Evolutionary conservation across 2,888 invertebrate species (phyloP).

Genomic region (Neoitamus cyanurus): DNA sequence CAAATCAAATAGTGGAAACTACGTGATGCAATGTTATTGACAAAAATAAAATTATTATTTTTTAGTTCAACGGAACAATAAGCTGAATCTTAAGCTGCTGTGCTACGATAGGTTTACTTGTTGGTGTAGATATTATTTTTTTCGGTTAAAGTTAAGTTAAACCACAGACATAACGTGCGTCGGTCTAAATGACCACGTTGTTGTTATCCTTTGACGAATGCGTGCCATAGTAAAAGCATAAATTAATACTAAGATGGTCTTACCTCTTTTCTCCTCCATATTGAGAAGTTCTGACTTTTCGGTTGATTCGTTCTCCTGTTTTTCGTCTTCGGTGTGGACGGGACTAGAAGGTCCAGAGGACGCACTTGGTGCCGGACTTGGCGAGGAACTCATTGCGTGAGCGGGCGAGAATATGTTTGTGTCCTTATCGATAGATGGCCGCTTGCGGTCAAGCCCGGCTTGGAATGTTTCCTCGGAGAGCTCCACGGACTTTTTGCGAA

Average conservation of each 20-base stretch:
- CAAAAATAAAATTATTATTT: too few species aligned
- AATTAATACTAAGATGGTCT: conserved; percentile 52
- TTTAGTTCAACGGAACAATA: too few species aligned
- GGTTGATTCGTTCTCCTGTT: conserved; percentile 70
- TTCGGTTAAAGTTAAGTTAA: too few species aligned
- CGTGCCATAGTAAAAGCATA: too few species aligned
- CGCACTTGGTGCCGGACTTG: conserved; percentile 63
- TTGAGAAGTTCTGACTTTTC: conserved; percentile 67
- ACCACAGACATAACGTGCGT: too few species aligned
- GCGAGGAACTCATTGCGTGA: conserved; percentile 58
- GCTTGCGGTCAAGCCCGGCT: conserved; percentile 54
- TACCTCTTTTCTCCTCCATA: conserved; percentile 64
- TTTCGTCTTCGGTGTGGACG: conserved; percentile 67
- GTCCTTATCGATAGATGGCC: conserved; percentile 60
- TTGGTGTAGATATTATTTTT: too few species aligned
- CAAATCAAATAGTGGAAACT: too few species aligned
- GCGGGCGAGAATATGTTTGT: conserved; percentile 55
- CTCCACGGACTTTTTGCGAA: conserved; percentile 64
- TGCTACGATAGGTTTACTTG: too few species aligned
- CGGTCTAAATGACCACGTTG: too few species aligned
- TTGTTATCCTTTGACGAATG: too few species aligned
- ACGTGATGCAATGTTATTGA: too few species aligned
- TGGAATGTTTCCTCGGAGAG: conserved; percentile 52
- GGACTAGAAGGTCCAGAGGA: conserved; percentile 67
- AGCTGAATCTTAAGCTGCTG: too few species aligned